These are phyloP conservation scores for Hyles euphorbiae DNA, from an alignment of 1,140 invertebrate genomes.

Conservation along the genomic window DNA sequence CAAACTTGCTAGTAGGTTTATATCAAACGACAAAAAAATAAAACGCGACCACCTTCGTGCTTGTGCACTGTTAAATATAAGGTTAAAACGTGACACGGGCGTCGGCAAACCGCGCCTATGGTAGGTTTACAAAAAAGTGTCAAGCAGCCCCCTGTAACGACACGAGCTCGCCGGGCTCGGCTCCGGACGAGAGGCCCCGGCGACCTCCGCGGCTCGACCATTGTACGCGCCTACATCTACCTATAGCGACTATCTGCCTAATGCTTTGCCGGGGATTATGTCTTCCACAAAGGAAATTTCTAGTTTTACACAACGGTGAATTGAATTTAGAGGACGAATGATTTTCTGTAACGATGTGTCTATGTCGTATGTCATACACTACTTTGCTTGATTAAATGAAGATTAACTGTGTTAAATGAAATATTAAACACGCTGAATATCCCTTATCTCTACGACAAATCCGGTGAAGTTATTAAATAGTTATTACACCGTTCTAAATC, in stretches of 20 bases:
- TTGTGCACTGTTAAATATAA: too few species aligned
- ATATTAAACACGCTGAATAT: too few species aligned
- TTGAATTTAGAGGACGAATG: neutral
- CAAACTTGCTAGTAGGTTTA: too few species aligned
- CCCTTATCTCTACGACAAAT: too few species aligned
- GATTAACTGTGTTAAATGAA: too few species aligned
- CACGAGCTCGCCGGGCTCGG: slow-evolving; percentile 32
- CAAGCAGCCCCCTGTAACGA: slow-evolving; percentile 38
- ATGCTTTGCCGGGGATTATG: neutral
- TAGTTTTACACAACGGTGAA: neutral
- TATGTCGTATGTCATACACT: too few species aligned
- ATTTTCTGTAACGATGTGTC: too few species aligned
- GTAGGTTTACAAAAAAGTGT: slow-evolving; percentile 23
- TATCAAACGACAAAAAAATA: too few species aligned
- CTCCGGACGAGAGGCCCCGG: slow-evolving; percentile 18
- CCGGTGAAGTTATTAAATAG: too few species aligned
- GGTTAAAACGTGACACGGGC: slow-evolving; percentile 7
- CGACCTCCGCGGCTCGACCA: slow-evolving; percentile 25
- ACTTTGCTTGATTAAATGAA: too few species aligned
- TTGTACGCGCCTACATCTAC: neutral
- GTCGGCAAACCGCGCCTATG: slow-evolving; percentile 2
- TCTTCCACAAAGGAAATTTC: neutral
- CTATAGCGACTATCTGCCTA: neutral
- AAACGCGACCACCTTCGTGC: too few species aligned
- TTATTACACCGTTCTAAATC: too few species aligned